These are phyloP conservation scores for Temnothorax ravouxi DNA, from an alignment of 2,888 invertebrate species.

Conservation along the genomic window DNA sequence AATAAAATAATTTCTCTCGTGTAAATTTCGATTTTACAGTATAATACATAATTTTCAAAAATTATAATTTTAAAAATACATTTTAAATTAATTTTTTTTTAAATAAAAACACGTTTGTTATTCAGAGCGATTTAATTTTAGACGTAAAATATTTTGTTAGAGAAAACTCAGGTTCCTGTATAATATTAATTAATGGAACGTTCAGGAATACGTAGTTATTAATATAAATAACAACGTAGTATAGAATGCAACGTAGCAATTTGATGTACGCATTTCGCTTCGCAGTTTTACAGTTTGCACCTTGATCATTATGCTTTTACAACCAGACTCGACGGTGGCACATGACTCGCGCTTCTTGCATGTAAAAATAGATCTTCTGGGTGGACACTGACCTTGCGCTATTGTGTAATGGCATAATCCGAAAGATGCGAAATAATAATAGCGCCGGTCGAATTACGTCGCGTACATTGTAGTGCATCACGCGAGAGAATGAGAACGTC, in stretches of 20 bases:
- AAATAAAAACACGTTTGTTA: neutral
- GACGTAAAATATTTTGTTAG: neutral
- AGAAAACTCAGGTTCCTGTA: neutral
- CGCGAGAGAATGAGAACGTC: neutral
- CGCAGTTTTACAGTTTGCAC: conserved; percentile 1
- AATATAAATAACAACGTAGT: neutral
- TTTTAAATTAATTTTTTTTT: neutral
- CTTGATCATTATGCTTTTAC: conserved; percentile 68
- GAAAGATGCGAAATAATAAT: conserved; percentile 62
- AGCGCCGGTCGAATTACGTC: conserved; percentile 17
- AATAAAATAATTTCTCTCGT: conserved; percentile 7
- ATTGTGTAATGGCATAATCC: conserved; percentile 61
- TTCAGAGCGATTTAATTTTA: neutral
- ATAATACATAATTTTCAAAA: neutral
- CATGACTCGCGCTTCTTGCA: conserved; percentile 51
- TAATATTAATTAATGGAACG: neutral
- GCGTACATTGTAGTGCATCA: conserved; percentile 21
- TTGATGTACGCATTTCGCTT: neutral
- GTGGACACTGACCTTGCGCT: conserved; percentile 73
- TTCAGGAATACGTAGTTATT: neutral
- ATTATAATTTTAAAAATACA: neutral
- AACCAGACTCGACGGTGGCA: conserved; percentile 32
- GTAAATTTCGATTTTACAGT: neutral
- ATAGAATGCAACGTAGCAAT: neutral
- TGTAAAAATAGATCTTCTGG: conserved; percentile 67